Base-by-base conservation (phyloP, 2,113 vertebrate species). In the Rhizomys pruinosus region DNA sequence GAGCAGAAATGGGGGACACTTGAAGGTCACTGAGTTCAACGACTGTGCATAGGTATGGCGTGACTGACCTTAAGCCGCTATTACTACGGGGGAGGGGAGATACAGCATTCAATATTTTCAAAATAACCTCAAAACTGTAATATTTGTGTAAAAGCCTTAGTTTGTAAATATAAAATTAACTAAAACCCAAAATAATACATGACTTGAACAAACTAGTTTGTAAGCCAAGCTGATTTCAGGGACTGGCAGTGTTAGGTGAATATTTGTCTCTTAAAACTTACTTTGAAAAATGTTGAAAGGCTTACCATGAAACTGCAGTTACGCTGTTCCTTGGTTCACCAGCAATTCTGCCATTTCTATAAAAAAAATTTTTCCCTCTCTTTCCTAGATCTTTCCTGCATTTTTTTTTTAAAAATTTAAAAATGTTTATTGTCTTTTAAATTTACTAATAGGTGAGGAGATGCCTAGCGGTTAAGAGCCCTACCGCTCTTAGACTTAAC, bases 161-260 rank as follows among this genome's bases (percentile, higher is more conserved):
- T 68, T 89, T 91, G 59, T 84, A 69, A 92, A 85, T n/a, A 80
- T 73, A 63, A 85, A 42, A 15, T 87, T 80, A 32, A 42, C 73
- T 59, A 37, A 91, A 89, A 55, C 23, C 19, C 29, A 34, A 85
- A 74, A 27, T 37, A 76, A 2, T 76, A 2, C 69, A 69, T 71
- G 8, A 47, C 32, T 71, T 23, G 80, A 71, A 81, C 57, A 81
- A 63, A 86, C n/a, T 85, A 59, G 42, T 64, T 72, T 92, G 47
- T 86, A 29, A 76, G 61, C 52, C 11, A 7, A 57, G 63, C 16
- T 87, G 12, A 64, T 8, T 76, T 77, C 12, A 86, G 55, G 34
- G 17, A 44, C 52, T 32, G 44, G 25, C 73, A 74, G 66, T 16
- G 42, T 84, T 27, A 78, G 57, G 11, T 34, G 47, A 79, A 69